phyloP scores from a whole-genome alignment of 2,888 invertebrate genomes.

The Theretra japonica region DNA sequence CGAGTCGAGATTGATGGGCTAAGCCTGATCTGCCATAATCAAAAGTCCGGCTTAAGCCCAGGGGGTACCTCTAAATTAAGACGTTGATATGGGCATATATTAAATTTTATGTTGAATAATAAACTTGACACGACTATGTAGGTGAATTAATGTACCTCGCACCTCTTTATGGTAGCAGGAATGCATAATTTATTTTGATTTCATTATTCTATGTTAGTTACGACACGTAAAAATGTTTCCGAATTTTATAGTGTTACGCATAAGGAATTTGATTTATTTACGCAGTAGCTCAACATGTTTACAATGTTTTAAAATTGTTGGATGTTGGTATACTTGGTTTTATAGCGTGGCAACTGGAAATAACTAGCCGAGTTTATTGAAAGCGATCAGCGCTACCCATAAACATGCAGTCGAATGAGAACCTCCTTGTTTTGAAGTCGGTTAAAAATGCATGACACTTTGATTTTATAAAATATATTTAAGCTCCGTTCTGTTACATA shows the following conservation, averaged over 20 bases:
- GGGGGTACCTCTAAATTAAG: slow-evolving; percentile 46
- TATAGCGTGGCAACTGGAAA: too few relatives aligned
- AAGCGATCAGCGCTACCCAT: too few relatives aligned
- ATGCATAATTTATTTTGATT: slow-evolving; percentile 20
- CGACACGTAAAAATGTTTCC: not conserved
- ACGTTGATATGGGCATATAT: slow-evolving; percentile 35
- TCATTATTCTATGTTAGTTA: slow-evolving; percentile 21
- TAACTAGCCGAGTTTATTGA: too few relatives aligned
- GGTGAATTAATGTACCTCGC: slow-evolving; percentile 20
- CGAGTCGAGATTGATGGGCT: slow-evolving; percentile 28
- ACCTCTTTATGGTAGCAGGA: slow-evolving; percentile 23
- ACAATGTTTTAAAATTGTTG: not conserved
- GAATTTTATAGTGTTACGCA: not conserved
- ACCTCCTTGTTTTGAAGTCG: too few relatives aligned
- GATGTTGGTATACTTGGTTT: not conserved
- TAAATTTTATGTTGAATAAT: slow-evolving; percentile 25
- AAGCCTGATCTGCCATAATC: slow-evolving; percentile 41
- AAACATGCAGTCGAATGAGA: too few relatives aligned
- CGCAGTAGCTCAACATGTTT: not conserved
- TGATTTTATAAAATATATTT: too few relatives aligned
- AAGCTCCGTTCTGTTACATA: too few relatives aligned
- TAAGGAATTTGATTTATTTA: slow-evolving; percentile 8
- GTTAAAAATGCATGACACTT: too few relatives aligned
- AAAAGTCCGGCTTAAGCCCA: slow-evolving; percentile 15
- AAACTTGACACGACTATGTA: slow-evolving; percentile 22